Conservation (phyloP, 2,888 invertebrate species). For the Drosophila longiperda region DNA sequence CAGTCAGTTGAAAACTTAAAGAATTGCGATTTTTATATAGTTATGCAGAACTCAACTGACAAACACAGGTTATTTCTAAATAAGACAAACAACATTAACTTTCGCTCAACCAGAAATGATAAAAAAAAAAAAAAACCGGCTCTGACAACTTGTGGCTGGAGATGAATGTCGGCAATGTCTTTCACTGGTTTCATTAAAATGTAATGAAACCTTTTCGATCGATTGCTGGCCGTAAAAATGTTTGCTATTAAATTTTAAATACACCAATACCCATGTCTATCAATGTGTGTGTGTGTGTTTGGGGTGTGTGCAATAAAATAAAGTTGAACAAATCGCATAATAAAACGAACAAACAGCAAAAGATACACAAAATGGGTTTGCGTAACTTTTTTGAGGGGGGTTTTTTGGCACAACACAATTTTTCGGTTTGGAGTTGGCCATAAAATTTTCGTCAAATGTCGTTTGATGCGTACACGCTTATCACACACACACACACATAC, state of each 20-base stretch:
- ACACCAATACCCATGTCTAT: conserved; percentile 48
- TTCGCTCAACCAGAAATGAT: conserved; percentile 5
- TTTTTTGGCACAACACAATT: conserved; percentile 42
- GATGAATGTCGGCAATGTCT: conserved; percentile 18
- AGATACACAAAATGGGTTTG: conserved; percentile 62
- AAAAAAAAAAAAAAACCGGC: neutral
- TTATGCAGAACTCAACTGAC: neutral
- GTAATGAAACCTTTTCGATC: conserved; percentile 77
- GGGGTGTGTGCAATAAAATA: conserved; percentile 70
- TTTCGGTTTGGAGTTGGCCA: conserved; percentile 61
- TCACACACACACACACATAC: conserved; percentile 62
- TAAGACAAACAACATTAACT: conserved; percentile 5
- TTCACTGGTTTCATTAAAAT: conserved; percentile 71
- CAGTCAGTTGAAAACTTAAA: neutral
- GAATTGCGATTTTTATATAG: conserved; percentile 21
- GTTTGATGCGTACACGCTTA: conserved; percentile 78
- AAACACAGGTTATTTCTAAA: neutral
- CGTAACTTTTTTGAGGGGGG: conserved; percentile 43
- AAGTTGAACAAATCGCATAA: conserved; percentile 80
- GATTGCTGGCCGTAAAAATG: conserved; percentile 76
- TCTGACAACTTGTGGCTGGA: conserved; percentile 5
- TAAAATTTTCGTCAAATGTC: conserved; percentile 79
- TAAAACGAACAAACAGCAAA: conserved; percentile 57
- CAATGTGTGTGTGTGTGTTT: conserved; percentile 4
- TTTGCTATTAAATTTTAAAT: conserved; percentile 77